These are phyloP conservation scores for Paratilapia polleni DNA, from an alignment of 2,113 vertebrate genomes.

Conservation along the genomic window DNA sequence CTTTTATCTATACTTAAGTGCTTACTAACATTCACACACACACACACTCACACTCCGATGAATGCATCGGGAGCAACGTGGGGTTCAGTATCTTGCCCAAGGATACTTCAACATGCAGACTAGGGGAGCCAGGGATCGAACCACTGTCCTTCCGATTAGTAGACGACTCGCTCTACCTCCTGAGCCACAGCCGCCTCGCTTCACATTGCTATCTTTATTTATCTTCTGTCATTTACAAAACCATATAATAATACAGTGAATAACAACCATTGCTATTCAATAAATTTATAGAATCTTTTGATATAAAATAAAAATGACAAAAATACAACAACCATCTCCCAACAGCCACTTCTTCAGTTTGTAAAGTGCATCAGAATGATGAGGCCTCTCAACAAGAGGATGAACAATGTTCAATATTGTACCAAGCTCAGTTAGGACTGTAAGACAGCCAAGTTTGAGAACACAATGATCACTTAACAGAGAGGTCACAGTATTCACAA, in stretches of 20 bases:
- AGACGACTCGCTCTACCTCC: too few relatives aligned
- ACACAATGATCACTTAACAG: slow-evolving; percentile 21
- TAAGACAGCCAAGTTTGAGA: slow-evolving; percentile 19
- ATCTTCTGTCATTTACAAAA: slow-evolving; percentile 73
- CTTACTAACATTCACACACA: too few relatives aligned
- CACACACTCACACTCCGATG: too few relatives aligned
- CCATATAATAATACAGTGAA: slow-evolving; percentile 64
- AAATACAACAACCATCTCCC: slow-evolving; percentile 46
- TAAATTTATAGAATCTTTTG: slow-evolving; percentile 71
- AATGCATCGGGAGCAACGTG: too few relatives aligned
- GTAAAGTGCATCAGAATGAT: slow-evolving; percentile 81
- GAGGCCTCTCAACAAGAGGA: slow-evolving; percentile 47
- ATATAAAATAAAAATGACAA: slow-evolving; percentile 58
- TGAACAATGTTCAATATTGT: slow-evolving; percentile 50
- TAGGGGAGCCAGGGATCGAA: too few relatives aligned
- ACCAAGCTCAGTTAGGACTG: slow-evolving; percentile 38
- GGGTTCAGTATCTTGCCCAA: too few relatives aligned
- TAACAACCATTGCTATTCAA: slow-evolving; percentile 67
- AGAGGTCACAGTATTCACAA: slow-evolving; percentile 42
- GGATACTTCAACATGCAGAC: too few relatives aligned
- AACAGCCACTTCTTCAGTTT: slow-evolving; percentile 66
- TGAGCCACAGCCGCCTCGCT: too few relatives aligned
- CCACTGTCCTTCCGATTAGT: too few relatives aligned
- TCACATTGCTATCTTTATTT: slow-evolving; percentile 67
- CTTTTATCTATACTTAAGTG: too few relatives aligned